Evolutionary conservation across 2,888 invertebrate species (phyloP).

Genomic region (Rapana venosa): DNA sequence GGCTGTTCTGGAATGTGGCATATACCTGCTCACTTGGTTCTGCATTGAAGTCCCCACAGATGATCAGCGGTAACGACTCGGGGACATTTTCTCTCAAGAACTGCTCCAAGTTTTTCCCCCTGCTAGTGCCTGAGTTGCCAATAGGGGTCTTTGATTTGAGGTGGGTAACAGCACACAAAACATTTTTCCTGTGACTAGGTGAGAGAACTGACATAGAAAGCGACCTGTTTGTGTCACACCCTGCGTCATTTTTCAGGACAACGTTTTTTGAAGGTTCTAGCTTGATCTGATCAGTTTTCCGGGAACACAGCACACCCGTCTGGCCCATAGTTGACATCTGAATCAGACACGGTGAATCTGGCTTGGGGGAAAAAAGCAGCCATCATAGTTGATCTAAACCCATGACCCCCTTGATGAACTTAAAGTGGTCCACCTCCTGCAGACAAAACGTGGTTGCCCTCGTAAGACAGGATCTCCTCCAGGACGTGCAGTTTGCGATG

Average conservation of each 20-base stretch:
- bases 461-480: constrained; percentile 85
- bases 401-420: constrained; percentile 82
- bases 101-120: constrained; percentile 62
- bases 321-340: constrained; percentile 86
- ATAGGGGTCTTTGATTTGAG: constrained; percentile 84
- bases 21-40: constrained; percentile 86
- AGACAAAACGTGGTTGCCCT: constrained; percentile 86
- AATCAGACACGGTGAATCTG: constrained; percentile 87
- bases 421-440: constrained; percentile 88
- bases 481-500: constrained; percentile 84
- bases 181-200: constrained; percentile 80
- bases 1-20: constrained; percentile 79
- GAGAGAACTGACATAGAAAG: constrained; percentile 80
- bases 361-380: constrained; percentile 87
- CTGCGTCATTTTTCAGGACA: constrained; percentile 54
- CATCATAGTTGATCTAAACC: constrained; percentile 84
- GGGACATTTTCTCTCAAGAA: constrained; percentile 55
- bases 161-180: constrained; percentile 86
- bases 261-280: constrained; percentile 77
- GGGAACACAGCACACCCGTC: constrained; percentile 90
- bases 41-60: constrained; percentile 89
- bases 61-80: constrained; percentile 80
- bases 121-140: constrained; percentile 66
- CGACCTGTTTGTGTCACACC: constrained; percentile 79
- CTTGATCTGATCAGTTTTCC: constrained; percentile 83